Conservation (phyloP, 2,888 invertebrate genomes). For the Digitonthophagus gazella region DNA sequence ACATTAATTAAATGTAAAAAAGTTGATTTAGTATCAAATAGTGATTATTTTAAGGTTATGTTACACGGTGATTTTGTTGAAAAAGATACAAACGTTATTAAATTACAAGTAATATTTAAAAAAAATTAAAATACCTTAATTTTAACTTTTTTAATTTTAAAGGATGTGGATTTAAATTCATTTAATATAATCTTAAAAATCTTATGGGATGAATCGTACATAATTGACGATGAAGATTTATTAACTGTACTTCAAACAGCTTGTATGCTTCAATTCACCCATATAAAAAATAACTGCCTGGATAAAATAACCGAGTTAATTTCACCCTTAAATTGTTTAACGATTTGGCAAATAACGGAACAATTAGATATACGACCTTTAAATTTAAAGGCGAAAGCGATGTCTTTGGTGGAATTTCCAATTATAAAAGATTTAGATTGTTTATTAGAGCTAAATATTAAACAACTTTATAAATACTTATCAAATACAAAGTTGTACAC, state of each 20-base stretch:
- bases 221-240: slow-evolving; percentile 41
- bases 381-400: slow-evolving; percentile 45
- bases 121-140: slow-evolving; percentile 3
- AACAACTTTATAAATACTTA: slow-evolving; percentile 45
- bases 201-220: slow-evolving; percentile 38
- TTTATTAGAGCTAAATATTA: slow-evolving; percentile 41
- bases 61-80: slow-evolving; percentile 51
- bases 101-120: slow-evolving; percentile 43
- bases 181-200: slow-evolving; percentile 46
- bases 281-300: slow-evolving; percentile 41
- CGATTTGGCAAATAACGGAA: slow-evolving; percentile 45
- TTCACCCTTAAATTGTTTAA: slow-evolving; percentile 41
- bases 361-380: slow-evolving; percentile 41
- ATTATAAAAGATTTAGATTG: slow-evolving; percentile 39
- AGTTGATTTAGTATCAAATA: slow-evolving; percentile 43
- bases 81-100: slow-evolving; percentile 42
- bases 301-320: slow-evolving; percentile 37
- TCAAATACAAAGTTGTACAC: slow-evolving; percentile 43
- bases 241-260: slow-evolving; percentile 46
- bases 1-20: slow-evolving; percentile 40
- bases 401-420: slow-evolving; percentile 44
- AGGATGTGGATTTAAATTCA: slow-evolving; percentile 48
- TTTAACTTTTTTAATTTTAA: slow-evolving; percentile 29
- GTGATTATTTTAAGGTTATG: slow-evolving; percentile 54
- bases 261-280: slow-evolving; percentile 49